Percentiles rank a stretch among this genome's conserved stretches.
Evolutionary conservation across 2,113 vertebrate species (phyloP).

Genomic region (Salvelinus fontinalis): DNA sequence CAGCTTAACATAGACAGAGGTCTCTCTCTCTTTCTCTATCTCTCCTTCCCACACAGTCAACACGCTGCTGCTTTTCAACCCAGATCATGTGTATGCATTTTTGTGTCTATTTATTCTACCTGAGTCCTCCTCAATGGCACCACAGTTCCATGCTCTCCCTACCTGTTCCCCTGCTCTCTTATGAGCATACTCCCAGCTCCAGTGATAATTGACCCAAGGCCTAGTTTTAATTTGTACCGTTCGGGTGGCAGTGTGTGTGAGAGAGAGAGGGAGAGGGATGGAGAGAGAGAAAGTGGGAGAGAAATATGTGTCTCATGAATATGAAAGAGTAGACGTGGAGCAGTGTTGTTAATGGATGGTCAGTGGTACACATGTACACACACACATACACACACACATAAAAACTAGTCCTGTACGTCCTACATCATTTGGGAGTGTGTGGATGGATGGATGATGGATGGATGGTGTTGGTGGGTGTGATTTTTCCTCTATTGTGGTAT

Average conservation of each 20-base stretch:
- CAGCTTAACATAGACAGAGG: too few relatives aligned
- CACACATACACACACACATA: too few relatives aligned
- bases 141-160: background rate
- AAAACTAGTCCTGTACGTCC: too few relatives aligned
- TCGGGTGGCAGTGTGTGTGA: slow-evolving; percentile 7
- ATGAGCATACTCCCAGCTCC: background rate
- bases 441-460: too few relatives aligned
- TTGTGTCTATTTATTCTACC: background rate
- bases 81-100: background rate
- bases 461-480: too few relatives aligned
- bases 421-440: too few relatives aligned
- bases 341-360: slow-evolving; percentile 34
- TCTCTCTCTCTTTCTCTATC: too few relatives aligned
- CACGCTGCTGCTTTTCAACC: too few relatives aligned
- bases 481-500: too few relatives aligned
- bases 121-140: background rate
- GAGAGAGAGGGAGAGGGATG: background rate
- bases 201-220: background rate
- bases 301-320: slow-evolving; percentile 46
- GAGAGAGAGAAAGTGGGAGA: background rate
- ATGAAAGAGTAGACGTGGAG: slow-evolving; percentile 42
- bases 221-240: background rate
- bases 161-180: background rate
- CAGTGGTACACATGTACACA: slow-evolving; percentile 24
- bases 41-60: too few relatives aligned